Evolutionary conservation across 1,140 invertebrate species (phyloP), one percentile per base, ranked within the genome.

Genomic region (Drosophila rhopaloa): DNA sequence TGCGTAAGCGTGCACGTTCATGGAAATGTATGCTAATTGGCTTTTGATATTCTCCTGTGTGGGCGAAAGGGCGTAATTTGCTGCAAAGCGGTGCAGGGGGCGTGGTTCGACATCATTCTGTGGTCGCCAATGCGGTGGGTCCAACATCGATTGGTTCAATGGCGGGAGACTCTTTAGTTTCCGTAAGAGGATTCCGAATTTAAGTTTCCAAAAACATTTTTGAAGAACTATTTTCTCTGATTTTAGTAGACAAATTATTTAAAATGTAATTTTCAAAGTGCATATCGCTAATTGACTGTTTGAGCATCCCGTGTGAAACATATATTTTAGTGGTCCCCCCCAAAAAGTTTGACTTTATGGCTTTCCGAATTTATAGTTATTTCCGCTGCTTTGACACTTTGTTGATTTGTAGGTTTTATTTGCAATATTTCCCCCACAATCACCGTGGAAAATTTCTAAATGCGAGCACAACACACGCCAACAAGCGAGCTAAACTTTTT

Each of bases 21-120:
- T 60, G 67, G 77, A 89, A 84, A 88, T 88, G 81, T 89, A 89
- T 89, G 84, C 84, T 89, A 89, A 89, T 89, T 89, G 84, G 85
- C 84, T 90, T 90, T 85, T 90, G 84, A 90, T 90, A 84, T 79
- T 83, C 63, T 83, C 51, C 76, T 57, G 56, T 46, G 46, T 62
- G 44, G 50, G 57, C 38, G 57, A 54, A 44, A 32, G 63, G 41
- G 13, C 58, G 58, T 74, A 81, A 78, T 85, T 71, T 81, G 63
- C 68, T 58, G 59, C 76, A 76, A 35, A 43, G 13, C 27, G 50
- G 35, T 27, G 10, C 46, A 16, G 37, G 14, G 19, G 44, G 16
- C 37, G 68, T 70, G 58, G 43, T 29, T 24, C 61, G 38, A 72
- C 82, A 84, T 80, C 54, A 68, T 77, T 80, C 58, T 73, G 68